Conservation (phyloP, 1,140 invertebrate genomes). For the Halesus radiatus region DNA sequence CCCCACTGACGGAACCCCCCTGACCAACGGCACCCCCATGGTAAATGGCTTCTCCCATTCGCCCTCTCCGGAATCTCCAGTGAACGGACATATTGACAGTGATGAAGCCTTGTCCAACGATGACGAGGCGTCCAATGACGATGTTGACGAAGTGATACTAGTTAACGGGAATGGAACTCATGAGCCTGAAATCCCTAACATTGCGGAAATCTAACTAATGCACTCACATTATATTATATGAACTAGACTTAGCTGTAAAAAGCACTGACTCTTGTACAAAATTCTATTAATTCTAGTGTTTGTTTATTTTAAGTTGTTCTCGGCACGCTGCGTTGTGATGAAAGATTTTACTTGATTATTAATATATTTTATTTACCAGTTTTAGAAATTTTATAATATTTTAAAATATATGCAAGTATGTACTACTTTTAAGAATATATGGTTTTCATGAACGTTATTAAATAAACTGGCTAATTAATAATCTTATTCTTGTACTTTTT, state of each 20-base stretch:
- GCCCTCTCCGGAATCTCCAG: conserved; percentile 44
- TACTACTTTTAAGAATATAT: conserved; percentile 31
- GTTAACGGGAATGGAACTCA: conserved; percentile 59
- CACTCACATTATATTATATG: not conserved
- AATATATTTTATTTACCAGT: conserved; percentile 42
- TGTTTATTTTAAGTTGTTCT: conserved; percentile 15
- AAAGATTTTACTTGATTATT: conserved; percentile 32
- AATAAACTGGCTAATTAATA: conserved; percentile 27
- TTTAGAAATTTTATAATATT: conserved; percentile 34
- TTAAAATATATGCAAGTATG: conserved; percentile 19
- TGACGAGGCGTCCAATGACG: conserved; percentile 51
- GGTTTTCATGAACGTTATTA: conserved; percentile 28
- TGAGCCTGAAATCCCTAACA: conserved; percentile 1
- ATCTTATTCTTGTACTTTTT: not conserved
- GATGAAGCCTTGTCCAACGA: conserved; percentile 32
- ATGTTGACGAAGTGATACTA: conserved; percentile 56
- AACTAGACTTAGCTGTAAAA: conserved; percentile 27
- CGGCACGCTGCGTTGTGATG: not conserved
- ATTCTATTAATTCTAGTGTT: conserved; percentile 38
- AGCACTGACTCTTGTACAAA: conserved; percentile 47
- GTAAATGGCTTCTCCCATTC: conserved; percentile 27
- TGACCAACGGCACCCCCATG: conserved; percentile 7
- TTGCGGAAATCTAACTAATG: conserved; percentile 7
- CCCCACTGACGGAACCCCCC: not conserved
- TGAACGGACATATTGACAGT: conserved; percentile 53